These are phyloP conservation scores for Ashinkailepas kermadecensis DNA, from an alignment of 2,888 invertebrate genomes.

Conservation along the genomic window DNA sequence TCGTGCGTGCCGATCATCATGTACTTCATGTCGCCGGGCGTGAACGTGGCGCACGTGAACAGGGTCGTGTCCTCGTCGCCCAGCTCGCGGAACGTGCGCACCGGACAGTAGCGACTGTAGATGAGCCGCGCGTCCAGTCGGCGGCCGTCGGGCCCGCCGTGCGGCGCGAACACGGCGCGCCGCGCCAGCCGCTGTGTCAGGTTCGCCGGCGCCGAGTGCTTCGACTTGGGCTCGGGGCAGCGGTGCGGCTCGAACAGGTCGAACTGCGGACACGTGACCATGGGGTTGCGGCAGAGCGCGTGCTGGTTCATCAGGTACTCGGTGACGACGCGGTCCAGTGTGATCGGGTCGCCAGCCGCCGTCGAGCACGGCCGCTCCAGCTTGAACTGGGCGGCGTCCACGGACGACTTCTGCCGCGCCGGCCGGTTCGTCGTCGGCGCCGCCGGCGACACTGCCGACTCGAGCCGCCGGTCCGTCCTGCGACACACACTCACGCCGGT, in stretches of 20 bases:
- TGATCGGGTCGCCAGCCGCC: conserved; percentile 45
- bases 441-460: not conserved
- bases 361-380: conserved; percentile 18
- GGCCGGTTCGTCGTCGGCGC: not conserved
- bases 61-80: conserved; percentile 60
- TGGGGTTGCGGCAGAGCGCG: conserved; percentile 94
- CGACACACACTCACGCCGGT: not conserved
- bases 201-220: conserved; percentile 59
- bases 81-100: conserved; percentile 55
- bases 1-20: conserved; percentile 81
- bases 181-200: conserved; percentile 57
- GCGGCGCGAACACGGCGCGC: conserved; percentile 46
- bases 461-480: conserved; percentile 1
- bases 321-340: conserved; percentile 85
- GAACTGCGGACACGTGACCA: conserved; percentile 94
- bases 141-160: conserved; percentile 50
- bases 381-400: not conserved
- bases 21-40: conserved; percentile 51
- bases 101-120: conserved; percentile 71
- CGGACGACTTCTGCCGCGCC: not conserved
- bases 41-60: conserved; percentile 65
- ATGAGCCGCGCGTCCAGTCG: conserved; percentile 71
- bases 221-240: conserved; percentile 79
- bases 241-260: conserved; percentile 91
- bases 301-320: conserved; percentile 97